A percentile compares a stretch with the other conserved stretches of the same genome.
Conservation (phyloP, 2,113 vertebrate species). For the Hipposideros armiger region DNA sequence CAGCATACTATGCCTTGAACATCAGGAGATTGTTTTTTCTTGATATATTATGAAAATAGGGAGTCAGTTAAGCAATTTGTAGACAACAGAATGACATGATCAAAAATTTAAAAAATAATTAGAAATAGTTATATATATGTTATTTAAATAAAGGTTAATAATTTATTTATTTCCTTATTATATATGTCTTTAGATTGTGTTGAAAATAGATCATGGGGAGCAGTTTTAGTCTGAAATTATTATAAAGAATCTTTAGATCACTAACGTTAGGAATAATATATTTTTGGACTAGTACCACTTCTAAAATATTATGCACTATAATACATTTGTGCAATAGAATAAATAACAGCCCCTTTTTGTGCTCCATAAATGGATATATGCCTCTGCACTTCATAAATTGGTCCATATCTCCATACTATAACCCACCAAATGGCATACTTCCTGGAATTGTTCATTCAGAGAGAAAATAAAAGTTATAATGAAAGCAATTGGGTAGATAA, state of each 20-base stretch:
- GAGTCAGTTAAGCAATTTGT: background rate
- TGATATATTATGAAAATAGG: background rate
- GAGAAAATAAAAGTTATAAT: conserved; percentile 37
- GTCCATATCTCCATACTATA: background rate
- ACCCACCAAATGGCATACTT: background rate
- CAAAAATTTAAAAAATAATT: background rate
- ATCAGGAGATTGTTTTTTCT: background rate
- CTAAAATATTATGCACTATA: background rate
- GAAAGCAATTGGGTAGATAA: background rate
- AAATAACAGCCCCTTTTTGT: background rate
- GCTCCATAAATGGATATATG: background rate
- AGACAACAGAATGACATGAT: background rate
- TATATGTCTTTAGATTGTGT: background rate
- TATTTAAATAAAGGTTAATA: background rate
- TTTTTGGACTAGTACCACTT: background rate
- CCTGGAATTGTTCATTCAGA: background rate
- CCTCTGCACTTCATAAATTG: conserved; percentile 25
- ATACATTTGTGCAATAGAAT: conserved; percentile 4
- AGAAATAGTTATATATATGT: background rate
- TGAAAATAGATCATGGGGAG: background rate
- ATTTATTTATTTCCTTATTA: background rate
- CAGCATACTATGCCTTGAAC: background rate
- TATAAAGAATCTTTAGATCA: background rate
- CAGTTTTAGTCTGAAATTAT: background rate
- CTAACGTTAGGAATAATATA: background rate